Conservation (phyloP, 2,797 vertebrate genomes). For the Gambelia wislizenii region DNA sequence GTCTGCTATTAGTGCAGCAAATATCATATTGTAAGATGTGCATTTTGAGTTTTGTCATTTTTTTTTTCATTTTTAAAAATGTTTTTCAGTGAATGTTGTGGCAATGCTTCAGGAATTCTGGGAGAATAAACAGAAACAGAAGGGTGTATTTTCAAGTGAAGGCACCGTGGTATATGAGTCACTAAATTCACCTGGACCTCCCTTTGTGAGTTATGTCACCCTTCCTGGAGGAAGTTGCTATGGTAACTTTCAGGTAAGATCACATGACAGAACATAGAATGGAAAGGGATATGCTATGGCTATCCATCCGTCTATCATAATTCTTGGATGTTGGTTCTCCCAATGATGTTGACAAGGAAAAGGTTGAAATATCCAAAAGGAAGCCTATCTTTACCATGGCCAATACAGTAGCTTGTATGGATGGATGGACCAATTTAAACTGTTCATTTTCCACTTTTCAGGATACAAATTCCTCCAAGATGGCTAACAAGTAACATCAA, state of each 20-base stretch:
- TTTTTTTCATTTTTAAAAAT: slow-evolving; percentile 15
- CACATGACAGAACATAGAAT: background rate
- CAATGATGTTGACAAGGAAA: background rate
- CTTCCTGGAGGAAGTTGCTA: slow-evolving; percentile 94
- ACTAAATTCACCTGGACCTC: slow-evolving; percentile 82
- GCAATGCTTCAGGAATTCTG: slow-evolving; percentile 92
- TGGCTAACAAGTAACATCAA: background rate
- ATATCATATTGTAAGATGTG: background rate
- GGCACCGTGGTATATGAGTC: slow-evolving; percentile 88
- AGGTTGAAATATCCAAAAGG: background rate
- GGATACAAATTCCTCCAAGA: background rate
- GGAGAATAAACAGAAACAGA: slow-evolving; percentile 87
- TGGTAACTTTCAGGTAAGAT: slow-evolving; percentile 90
- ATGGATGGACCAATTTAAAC: background rate
- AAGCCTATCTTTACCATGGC: background rate
- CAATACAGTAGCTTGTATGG: background rate
- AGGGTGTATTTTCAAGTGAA: slow-evolving; percentile 78
- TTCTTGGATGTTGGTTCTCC: background rate
- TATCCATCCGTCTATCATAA: background rate
- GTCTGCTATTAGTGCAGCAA: background rate
- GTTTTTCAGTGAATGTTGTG: slow-evolving; percentile 88
- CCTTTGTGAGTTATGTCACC: slow-evolving; percentile 90
- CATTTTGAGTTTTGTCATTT: slow-evolving; percentile 9
- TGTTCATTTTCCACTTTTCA: background rate
- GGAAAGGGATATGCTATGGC: background rate